Evolutionary conservation across 2,888 invertebrate species (phyloP), one percentile per base, ranked within the genome.

Genomic region (Polyommatus iphigenia): DNA sequence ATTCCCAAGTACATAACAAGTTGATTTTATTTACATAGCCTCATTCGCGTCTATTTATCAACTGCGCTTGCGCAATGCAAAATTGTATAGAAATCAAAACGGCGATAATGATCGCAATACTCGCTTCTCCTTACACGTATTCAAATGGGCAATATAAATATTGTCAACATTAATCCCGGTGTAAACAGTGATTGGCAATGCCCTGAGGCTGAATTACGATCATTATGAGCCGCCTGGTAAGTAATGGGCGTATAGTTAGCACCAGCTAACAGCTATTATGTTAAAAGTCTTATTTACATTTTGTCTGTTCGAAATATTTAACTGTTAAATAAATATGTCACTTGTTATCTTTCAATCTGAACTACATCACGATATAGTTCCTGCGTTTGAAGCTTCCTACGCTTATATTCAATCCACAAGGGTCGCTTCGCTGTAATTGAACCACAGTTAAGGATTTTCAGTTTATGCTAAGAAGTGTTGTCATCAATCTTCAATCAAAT

Each of bases 151-250:
- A 36, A 72, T 72, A 41, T 72, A 41, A 72, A 72, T 72, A 72
- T 72, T 72, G 72, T 72, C 72, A 72, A 72, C 72, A 72, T 72
- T 41, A 72, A 72, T 72, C 41, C 72, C 41, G 72, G 41, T 41
- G 72, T 41, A 72, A 72, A 41, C 72, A 10, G 41, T 72, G 72
- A 72, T 72, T 72, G 72, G 72, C 72, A 72, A 41, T n/a, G 41
- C n/a, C 71, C 20, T 2, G n/a, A n/a, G 72, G 41, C 72, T 72
- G 13, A 41, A 72, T 72, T 72, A 72, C n/a, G 20, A 72, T 72
- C 41, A 72, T 72, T 72, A 72, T 72, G 72, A n/a, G 67, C 67
- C 29, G 6, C 29, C 67, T 24, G 7, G 10, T 32, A 18, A 67
- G 29, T 67, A 67, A 67, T 67, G 32, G 67, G 29, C 67, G 67